A percentile compares a stretch with the other conserved stretches of the same genome.
Conservation (phyloP, 2,888 invertebrate species). For the Ormyrus thymus region DNA sequence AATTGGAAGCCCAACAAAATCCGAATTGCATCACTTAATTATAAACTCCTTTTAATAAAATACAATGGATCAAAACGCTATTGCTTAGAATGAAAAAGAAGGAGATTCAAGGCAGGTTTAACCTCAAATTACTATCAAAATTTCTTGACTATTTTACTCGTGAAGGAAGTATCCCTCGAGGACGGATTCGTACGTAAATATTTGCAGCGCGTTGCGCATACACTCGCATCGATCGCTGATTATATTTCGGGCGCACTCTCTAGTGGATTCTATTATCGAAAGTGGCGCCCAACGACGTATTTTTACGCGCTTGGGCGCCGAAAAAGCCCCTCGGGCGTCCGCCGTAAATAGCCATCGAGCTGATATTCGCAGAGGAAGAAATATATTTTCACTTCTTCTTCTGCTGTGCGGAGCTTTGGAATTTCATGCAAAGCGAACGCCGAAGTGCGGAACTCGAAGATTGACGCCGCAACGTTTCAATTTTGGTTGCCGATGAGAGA, state of each 20-base stretch:
- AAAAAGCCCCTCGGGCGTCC: background rate
- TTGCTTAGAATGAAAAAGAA: too few species aligned
- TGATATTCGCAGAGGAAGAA: background rate
- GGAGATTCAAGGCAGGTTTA: too few species aligned
- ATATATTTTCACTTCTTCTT: slow-evolving; percentile 3
- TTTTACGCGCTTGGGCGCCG: background rate
- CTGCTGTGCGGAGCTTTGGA: background rate
- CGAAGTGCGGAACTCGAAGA: slow-evolving; percentile 7
- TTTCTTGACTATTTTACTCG: too few species aligned
- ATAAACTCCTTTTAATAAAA: too few species aligned
- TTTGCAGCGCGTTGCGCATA: background rate
- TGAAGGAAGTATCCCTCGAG: too few species aligned
- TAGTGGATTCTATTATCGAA: slow-evolving; percentile 32
- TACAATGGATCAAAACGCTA: too few species aligned
- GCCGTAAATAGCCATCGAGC: slow-evolving; percentile 6
- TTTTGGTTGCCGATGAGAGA: slow-evolving; percentile 7
- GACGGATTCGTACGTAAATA: background rate
- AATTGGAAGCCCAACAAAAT: too few species aligned
- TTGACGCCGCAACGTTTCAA: slow-evolving; percentile 37
- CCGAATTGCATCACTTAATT: too few species aligned
- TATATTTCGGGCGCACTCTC: background rate
- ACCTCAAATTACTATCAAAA: too few species aligned
- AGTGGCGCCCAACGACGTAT: slow-evolving; percentile 32
- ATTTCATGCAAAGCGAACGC: slow-evolving; percentile 16
- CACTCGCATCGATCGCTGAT: slow-evolving; percentile 10